phyloP scores from a whole-genome alignment of 2,888 invertebrate genomes.

The Thymelicus acteon region DNA sequence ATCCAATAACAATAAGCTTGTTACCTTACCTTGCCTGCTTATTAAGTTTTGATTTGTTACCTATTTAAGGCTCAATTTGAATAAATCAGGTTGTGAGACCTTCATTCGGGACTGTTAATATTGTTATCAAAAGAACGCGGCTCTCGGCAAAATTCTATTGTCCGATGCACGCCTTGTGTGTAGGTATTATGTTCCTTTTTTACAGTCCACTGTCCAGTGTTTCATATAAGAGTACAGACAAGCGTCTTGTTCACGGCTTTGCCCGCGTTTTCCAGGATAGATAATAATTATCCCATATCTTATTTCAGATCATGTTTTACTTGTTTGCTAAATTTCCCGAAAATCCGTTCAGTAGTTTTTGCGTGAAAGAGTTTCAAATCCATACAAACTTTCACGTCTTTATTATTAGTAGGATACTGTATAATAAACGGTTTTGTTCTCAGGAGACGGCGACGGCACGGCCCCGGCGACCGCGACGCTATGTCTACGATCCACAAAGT shows the following conservation, averaged over 20 bases:
- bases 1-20: slow-evolving; percentile 33
- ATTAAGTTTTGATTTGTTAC: neutral
- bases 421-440: slow-evolving; percentile 22
- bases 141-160: neutral
- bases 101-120: neutral
- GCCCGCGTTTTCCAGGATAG: too few species aligned
- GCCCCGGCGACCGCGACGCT: slow-evolving; percentile 61
- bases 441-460: slow-evolving; percentile 51
- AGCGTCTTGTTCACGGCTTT: too few species aligned
- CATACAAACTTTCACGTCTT: too few species aligned
- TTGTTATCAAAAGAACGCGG: slow-evolving; percentile 1
- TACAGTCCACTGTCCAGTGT: neutral
- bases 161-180: neutral
- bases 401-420: neutral
- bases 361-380: too few species aligned
- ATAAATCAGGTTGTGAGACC: neutral
- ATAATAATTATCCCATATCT: too few species aligned
- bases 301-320: too few species aligned
- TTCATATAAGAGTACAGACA: too few species aligned
- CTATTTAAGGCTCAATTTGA: neutral
- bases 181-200: neutral
- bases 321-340: too few species aligned
- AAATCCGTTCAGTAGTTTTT: too few species aligned
- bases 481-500: slow-evolving; percentile 74
- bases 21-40: slow-evolving; percentile 1